These are phyloP conservation scores for Paraescarpia echinospica DNA, from an alignment of 1,140 invertebrate species.

Conservation along the genomic window DNA sequence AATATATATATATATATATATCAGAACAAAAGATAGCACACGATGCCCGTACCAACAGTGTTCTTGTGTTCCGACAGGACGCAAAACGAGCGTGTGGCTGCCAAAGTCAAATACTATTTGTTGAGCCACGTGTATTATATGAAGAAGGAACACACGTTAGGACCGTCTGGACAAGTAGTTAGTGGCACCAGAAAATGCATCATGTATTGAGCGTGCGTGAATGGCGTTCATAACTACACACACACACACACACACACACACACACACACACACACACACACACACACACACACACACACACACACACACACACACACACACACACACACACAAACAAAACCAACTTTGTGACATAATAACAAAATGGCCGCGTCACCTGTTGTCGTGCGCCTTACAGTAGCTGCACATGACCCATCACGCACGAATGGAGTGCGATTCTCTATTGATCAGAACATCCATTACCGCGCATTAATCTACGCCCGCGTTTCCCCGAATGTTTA, in stretches of 20 bases:
- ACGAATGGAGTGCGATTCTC: neutral
- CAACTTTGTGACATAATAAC: neutral
- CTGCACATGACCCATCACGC: neutral
- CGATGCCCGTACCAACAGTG: neutral
- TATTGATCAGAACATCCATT: constrained; percentile 6
- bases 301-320: neutral
- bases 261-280: neutral
- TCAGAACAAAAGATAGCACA: neutral
- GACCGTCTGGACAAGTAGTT: neutral
- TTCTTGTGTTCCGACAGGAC: neutral
- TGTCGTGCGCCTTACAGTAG: neutral
- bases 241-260: neutral
- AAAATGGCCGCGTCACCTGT: neutral
- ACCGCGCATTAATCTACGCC: neutral
- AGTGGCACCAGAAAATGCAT: neutral
- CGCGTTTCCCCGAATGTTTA: neutral
- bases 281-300: neutral
- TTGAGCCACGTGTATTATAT: neutral
- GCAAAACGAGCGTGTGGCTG: neutral
- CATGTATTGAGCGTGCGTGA: neutral
- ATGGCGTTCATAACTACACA: neutral
- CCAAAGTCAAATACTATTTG: neutral
- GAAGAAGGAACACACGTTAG: neutral
- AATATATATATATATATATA: neutral
- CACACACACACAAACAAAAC: neutral